Evolutionary conservation across 2,797 vertebrate species (phyloP).

Genomic region (Chiloscyllium punctatum): DNA sequence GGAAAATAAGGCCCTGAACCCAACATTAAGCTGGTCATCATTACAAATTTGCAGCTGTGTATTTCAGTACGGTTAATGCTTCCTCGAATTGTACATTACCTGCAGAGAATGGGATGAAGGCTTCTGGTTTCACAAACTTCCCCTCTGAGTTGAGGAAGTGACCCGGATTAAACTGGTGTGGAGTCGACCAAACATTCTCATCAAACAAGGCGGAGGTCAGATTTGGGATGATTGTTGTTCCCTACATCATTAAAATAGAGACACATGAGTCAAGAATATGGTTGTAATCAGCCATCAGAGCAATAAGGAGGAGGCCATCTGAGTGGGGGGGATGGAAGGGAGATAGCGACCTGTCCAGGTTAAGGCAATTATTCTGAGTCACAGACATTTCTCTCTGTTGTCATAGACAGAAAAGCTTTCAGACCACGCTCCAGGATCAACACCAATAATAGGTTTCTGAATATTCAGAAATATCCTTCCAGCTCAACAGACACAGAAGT

Average conservation of each 20-base stretch:
- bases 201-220: constrained; percentile 50
- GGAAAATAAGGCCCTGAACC: background rate
- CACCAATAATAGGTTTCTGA: background rate
- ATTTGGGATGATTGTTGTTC: constrained; percentile 59
- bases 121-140: constrained; percentile 60
- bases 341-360: too few species aligned
- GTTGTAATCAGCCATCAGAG: background rate
- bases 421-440: background rate
- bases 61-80: background rate
- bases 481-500: background rate
- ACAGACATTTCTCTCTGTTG: background rate
- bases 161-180: constrained; percentile 58
- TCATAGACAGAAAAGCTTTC: background rate
- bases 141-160: constrained; percentile 59
- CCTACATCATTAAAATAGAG: constrained; percentile 45
- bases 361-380: background rate
- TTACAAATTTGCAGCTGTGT: background rate
- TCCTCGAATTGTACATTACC: constrained; percentile 46
- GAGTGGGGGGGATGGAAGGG: background rate
- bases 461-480: background rate
- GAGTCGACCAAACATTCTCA: constrained; percentile 59
- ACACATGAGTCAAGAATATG: background rate
- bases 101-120: constrained; percentile 62
- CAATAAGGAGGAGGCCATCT: background rate
- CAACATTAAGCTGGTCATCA: background rate